Evolutionary conservation across 2,888 invertebrate species (phyloP).

Genomic region (Troilus luridus): DNA sequence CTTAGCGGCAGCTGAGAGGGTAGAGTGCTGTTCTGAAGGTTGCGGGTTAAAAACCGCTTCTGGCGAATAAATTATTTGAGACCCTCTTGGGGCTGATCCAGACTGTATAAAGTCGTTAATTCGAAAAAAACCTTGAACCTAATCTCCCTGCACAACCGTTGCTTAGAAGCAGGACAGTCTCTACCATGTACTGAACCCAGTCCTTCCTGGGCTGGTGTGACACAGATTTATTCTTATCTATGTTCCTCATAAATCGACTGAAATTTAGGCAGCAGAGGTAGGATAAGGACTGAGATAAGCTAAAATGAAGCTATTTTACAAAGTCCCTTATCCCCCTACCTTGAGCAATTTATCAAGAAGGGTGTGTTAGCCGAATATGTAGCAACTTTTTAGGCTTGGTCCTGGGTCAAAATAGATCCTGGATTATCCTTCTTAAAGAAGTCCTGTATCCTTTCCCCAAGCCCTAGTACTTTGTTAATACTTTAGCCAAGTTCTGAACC

Average conservation of each 20-base stretch:
- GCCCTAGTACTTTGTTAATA: conserved; percentile 12
- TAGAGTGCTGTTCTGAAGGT: too few relatives aligned
- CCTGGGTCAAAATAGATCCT: not conserved
- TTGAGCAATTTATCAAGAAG: not conserved
- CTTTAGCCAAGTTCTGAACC: not conserved
- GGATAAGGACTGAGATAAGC: not conserved
- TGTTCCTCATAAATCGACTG: not conserved
- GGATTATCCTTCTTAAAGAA: conserved; percentile 30
- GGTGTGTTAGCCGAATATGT: not conserved
- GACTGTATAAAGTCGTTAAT: too few relatives aligned
- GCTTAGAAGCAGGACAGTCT: too few relatives aligned
- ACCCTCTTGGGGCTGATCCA: too few relatives aligned
- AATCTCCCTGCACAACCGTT: too few relatives aligned
- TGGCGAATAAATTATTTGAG: too few relatives aligned
- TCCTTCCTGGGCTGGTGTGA: too few relatives aligned
- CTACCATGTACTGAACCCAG: too few relatives aligned
- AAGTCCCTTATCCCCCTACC: not conserved
- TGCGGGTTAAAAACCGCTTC: too few relatives aligned
- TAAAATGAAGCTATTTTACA: not conserved
- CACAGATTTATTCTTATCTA: too few relatives aligned
- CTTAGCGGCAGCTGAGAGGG: too few relatives aligned
- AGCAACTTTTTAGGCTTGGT: not conserved
- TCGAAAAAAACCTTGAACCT: too few relatives aligned
- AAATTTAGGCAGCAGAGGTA: not conserved
- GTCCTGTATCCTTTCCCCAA: not conserved